Evolutionary conservation across 2,888 invertebrate genomes (phyloP).

Genomic region (Drosophila dives): DNA sequence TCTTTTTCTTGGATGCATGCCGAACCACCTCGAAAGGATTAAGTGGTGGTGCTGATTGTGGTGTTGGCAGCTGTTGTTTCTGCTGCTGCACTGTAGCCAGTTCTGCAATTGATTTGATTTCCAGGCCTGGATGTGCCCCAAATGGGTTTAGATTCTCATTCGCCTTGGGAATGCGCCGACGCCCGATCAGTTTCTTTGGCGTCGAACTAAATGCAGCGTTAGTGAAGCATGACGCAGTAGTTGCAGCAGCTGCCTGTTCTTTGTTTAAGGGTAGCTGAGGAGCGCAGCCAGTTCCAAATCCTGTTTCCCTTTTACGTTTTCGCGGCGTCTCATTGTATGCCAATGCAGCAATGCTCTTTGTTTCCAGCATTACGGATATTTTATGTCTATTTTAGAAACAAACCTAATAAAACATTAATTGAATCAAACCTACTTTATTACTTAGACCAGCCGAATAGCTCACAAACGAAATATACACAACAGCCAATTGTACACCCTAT

Average conservation of each 20-base stretch:
- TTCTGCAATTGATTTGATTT: constrained; percentile 83
- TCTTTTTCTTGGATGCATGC: constrained; percentile 84
- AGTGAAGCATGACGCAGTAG: constrained; percentile 76
- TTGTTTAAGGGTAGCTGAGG: constrained; percentile 56
- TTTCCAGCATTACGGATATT: constrained; percentile 61
- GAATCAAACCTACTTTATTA: background rate
- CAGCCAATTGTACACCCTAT: constrained; percentile 37
- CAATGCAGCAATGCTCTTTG: constrained; percentile 68
- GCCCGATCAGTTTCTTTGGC: constrained; percentile 78
- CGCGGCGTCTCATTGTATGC: constrained; percentile 75
- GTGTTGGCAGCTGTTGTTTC: background rate
- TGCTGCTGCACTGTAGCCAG: constrained; percentile 43
- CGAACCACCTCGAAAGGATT: constrained; percentile 84
- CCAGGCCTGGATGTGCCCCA: constrained; percentile 67
- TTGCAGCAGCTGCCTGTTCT: constrained; percentile 50
- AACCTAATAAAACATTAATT: background rate
- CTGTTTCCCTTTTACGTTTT: constrained; percentile 83
- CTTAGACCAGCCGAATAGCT: background rate
- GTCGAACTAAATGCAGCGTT: constrained; percentile 84
- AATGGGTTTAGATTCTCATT: constrained; percentile 53
- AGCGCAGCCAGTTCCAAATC: constrained; percentile 5
- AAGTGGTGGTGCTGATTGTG: constrained; percentile 25
- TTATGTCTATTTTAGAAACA: constrained; percentile 5
- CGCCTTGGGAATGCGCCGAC: constrained; percentile 65
- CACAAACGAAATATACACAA: constrained; percentile 27